Percentiles rank a stretch among this genome's conserved stretches.
These are phyloP conservation scores for Solea senegalensis DNA, from an alignment of 2,113 vertebrate species.

Conservation along the genomic window DNA sequence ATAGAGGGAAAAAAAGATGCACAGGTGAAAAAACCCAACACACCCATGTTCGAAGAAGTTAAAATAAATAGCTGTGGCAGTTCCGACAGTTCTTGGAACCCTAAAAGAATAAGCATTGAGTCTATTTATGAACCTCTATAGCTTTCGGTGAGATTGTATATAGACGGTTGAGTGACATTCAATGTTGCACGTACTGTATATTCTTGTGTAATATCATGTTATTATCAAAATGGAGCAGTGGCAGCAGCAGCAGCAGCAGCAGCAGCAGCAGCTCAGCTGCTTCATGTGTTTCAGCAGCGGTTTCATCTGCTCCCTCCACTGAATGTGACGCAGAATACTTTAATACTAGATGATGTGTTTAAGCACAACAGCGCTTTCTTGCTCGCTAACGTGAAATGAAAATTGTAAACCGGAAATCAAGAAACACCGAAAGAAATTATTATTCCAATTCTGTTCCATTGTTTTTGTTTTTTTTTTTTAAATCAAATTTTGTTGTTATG, in stretches of 20 bases:
- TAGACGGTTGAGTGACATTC: background rate
- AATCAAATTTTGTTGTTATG: too few relatives aligned
- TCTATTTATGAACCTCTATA: background rate
- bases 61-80: background rate
- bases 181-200: background rate
- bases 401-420: too few relatives aligned
- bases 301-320: background rate
- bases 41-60: background rate
- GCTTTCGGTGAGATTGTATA: background rate
- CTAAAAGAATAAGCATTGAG: background rate
- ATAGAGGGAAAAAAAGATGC: background rate
- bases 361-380: background rate
- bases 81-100: background rate
- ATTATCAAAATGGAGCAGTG: background rate
- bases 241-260: background rate
- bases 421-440: too few relatives aligned
- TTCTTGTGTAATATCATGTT: background rate
- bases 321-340: background rate
- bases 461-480: too few relatives aligned
- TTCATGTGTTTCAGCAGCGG: background rate
- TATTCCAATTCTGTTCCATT: too few relatives aligned
- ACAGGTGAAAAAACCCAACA: background rate
- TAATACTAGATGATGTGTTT: background rate
- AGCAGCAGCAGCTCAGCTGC: background rate
- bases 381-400: too few relatives aligned